Base-by-base conservation (phyloP, 2,797 vertebrate genomes). In the Chelidonichthys spinosus region DNA sequence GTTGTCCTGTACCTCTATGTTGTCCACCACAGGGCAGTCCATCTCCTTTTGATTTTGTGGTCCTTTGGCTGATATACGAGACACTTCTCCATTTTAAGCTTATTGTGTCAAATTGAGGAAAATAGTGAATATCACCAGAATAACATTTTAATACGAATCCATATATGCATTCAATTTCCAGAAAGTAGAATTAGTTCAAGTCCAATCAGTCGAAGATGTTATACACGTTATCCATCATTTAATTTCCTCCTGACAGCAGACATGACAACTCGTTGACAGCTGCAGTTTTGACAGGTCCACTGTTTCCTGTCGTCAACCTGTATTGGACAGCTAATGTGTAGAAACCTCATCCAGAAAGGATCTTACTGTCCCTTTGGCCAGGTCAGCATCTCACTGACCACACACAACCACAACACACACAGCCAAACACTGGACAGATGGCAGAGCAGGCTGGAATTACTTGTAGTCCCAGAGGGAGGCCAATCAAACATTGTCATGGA, bases 401-500 rank as follows among this genome's bases (percentile, higher is more conserved):
- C 66, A 79, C 53, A 73, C 46, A 81, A 54, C 69, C 56, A 81
- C 76, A 74, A 46, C 64, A 72, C 52, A 63, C 40, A 40, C 11
- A 65, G 64, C 67, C 80, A 54, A 73, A 78, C 72, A 59, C 17
- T 43, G 68, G 80, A 80, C 93, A 93, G 90, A 92, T 92, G 94
- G 88, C 63, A 79, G 64, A 73, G 87, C 85, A 9, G 73, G 40
- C 73, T 60, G 54, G 60, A 87, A 75, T 69, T 73, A 81, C 69
- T 64, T 64, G 35, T 36, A 62, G 61, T 92, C 92, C 95, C 96
- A 60, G 83, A 93, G 93, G 95, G 93, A 94, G 82, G 89, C 87
- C 93, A 94, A 96, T 96, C 95, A 95, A 94, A 94, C 84, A 82
- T 63, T 81, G 84, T 88, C 81, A 69, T 66, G 61, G 59, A 83